Evolutionary conservation across 2,888 invertebrate genomes (phyloP).

Genomic region (Apotomis betuletana): DNA sequence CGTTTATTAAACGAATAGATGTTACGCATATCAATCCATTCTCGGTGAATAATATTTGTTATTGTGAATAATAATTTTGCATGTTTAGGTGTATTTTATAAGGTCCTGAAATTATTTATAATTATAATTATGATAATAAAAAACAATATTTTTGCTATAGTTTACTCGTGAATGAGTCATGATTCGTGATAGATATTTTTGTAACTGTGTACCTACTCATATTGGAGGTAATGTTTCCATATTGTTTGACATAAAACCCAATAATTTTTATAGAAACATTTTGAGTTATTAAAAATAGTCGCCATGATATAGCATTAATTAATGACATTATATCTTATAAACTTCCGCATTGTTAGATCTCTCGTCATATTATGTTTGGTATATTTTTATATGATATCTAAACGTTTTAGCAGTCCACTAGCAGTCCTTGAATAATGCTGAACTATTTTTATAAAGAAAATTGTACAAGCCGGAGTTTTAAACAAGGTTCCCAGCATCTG

Average conservation of each 20-base stretch:
- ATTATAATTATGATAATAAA: conserved; percentile 29
- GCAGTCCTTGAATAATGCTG: conserved; percentile 16
- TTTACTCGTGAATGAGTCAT: conserved; percentile 21
- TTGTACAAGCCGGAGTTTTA: conserved; percentile 12
- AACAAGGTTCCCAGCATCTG: conserved; percentile 2
- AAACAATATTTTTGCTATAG: conserved; percentile 50
- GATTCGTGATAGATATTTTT: conserved; percentile 32
- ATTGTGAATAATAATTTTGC: conserved; percentile 52
- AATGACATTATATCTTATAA: conserved; percentile 29
- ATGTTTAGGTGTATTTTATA: conserved; percentile 52
- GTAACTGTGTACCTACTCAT: conserved; percentile 12
- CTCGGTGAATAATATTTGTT: conserved; percentile 16
- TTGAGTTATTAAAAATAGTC: conserved; percentile 18
- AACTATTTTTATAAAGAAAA: conserved; percentile 33
- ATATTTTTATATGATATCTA: conserved; percentile 37
- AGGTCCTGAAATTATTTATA: conserved; percentile 54
- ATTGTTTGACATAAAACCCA: conserved; percentile 15
- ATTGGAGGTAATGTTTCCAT: conserved; percentile 13
- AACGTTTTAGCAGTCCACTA: conserved; percentile 8
- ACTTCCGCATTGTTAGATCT: conserved; percentile 41
- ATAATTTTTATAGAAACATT: conserved; percentile 29
- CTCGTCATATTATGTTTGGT: conserved; percentile 31
- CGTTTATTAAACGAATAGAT: conserved; percentile 12
- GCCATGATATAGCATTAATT: conserved; percentile 16
- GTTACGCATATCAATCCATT: conserved; percentile 42